A percentile compares a stretch with the other conserved stretches of the same genome.
These are phyloP conservation scores for Dendrocincla tyrannina DNA, from an alignment of 2,797 vertebrate species.

Conservation along the genomic window DNA sequence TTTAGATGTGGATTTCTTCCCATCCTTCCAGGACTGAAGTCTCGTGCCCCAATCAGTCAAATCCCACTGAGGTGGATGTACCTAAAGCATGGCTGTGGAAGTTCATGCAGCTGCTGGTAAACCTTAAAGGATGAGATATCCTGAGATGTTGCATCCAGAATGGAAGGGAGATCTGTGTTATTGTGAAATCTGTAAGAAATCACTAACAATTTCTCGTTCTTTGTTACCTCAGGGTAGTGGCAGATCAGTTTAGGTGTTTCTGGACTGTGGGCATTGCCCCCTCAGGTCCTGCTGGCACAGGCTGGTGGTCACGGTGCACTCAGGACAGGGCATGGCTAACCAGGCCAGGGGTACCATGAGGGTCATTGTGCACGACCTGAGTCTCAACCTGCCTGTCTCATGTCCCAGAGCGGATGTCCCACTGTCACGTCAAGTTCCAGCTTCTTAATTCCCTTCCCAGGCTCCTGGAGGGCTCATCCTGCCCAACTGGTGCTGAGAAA, in stretches of 20 bases:
- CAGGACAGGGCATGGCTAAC: not conserved
- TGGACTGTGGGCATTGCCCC: not conserved
- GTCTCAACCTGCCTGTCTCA: not conserved
- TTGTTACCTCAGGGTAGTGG: not conserved
- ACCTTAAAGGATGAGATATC: not conserved
- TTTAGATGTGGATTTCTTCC: not conserved
- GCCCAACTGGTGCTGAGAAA: not conserved
- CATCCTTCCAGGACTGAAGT: not conserved
- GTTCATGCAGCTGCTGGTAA: not conserved
- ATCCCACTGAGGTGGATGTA: not conserved
- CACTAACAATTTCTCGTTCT: rapidly evolving
- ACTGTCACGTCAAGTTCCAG: not conserved
- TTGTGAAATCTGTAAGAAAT: no score
- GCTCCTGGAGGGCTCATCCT: not conserved
- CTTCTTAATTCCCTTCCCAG: not conserved
- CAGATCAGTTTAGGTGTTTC: not conserved
- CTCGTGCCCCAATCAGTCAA: not conserved
- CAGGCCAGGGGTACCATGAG: rapidly evolving
- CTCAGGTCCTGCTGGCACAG: not conserved
- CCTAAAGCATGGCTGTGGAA: rapidly evolving
- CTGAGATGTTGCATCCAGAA: not conserved
- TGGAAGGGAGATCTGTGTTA: rapidly evolving
- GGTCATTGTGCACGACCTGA: not conserved
- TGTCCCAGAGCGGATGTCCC: not conserved
- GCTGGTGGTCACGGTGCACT: rapidly evolving